Conservation (phyloP, 2,888 invertebrate species). For the Anaspis maculata region DNA sequence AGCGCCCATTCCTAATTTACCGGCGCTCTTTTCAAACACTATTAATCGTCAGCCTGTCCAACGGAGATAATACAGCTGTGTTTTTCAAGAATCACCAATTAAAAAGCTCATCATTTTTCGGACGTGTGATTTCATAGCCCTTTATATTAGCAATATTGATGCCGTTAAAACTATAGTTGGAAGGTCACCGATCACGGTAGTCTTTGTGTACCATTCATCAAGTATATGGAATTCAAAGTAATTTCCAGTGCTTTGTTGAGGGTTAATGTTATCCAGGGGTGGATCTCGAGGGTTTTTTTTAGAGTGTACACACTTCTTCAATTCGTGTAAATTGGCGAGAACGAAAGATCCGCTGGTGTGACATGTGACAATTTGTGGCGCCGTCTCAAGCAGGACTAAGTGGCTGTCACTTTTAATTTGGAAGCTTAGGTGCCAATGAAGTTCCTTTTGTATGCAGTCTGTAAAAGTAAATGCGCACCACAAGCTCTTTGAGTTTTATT, state of each 20-base stretch:
- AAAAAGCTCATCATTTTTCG: slow-evolving; percentile 22
- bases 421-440: background rate
- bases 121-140: too few relatives aligned
- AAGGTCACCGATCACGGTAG: too few relatives aligned
- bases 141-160: too few relatives aligned
- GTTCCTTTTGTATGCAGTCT: background rate
- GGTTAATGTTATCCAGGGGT: too few relatives aligned
- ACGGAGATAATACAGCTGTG: slow-evolving; percentile 18
- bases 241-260: too few relatives aligned
- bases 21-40: slow-evolving; percentile 9
- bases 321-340: slow-evolving; percentile 32
- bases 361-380: slow-evolving; percentile 32
- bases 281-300: slow-evolving; percentile 2
- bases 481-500: too few relatives aligned
- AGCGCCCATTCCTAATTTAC: slow-evolving; percentile 1
- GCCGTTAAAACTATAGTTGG: too few relatives aligned
- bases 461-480: too few relatives aligned
- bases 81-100: slow-evolving; percentile 22
- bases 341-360: slow-evolving; percentile 19
- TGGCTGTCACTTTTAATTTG: slow-evolving; percentile 16
- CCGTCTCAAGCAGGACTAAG: slow-evolving; percentile 14
- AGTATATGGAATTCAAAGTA: too few relatives aligned
- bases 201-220: too few relatives aligned
- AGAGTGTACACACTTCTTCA: slow-evolving; percentile 32
- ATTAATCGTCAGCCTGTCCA: slow-evolving; percentile 21